Conservation (phyloP, 2,888 invertebrate genomes). For the Erebia palarica region DNA sequence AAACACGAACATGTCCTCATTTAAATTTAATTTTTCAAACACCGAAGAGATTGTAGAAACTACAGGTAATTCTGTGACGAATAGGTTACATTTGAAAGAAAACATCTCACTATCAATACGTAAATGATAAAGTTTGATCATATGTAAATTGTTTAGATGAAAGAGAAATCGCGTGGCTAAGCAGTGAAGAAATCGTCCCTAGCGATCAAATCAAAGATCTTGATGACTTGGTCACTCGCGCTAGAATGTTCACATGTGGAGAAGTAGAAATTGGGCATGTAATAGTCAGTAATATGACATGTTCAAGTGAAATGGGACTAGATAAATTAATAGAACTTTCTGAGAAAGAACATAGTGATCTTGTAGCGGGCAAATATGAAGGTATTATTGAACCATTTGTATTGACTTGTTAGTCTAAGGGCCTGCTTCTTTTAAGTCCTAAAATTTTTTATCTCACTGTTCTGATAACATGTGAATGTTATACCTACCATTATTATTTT, state of each 20-base stretch:
- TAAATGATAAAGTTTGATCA: slow-evolving; percentile 13
- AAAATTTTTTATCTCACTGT: no score
- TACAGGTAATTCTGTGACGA: slow-evolving; percentile 19
- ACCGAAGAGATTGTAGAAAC: slow-evolving; percentile 36
- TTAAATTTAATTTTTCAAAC: slow-evolving; percentile 65
- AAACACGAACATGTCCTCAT: slow-evolving; percentile 38
- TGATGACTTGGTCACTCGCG: slow-evolving; percentile 58
- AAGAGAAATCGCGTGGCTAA: slow-evolving; percentile 56
- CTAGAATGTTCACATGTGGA: slow-evolving; percentile 70
- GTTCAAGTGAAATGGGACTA: slow-evolving; percentile 53
- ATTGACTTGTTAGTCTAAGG: not conserved
- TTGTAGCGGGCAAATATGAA: slow-evolving; percentile 90
- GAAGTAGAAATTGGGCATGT: slow-evolving; percentile 77
- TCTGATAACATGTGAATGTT: no score
- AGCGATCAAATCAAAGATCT: slow-evolving; percentile 55
- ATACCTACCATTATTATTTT: slow-evolving; percentile 29
- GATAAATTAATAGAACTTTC: slow-evolving; percentile 74
- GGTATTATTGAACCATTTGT: slow-evolving; percentile 69
- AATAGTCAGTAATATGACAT: slow-evolving; percentile 38
- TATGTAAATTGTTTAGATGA: slow-evolving; percentile 35
- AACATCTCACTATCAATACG: not conserved
- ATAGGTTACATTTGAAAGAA: not conserved
- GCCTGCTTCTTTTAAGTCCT: no score
- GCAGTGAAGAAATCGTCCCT: slow-evolving; percentile 62
- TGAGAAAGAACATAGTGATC: slow-evolving; percentile 87